These are phyloP conservation scores for Scalopus aquaticus DNA, from an alignment of 2,113 vertebrate genomes.

Conservation along the genomic window DNA sequence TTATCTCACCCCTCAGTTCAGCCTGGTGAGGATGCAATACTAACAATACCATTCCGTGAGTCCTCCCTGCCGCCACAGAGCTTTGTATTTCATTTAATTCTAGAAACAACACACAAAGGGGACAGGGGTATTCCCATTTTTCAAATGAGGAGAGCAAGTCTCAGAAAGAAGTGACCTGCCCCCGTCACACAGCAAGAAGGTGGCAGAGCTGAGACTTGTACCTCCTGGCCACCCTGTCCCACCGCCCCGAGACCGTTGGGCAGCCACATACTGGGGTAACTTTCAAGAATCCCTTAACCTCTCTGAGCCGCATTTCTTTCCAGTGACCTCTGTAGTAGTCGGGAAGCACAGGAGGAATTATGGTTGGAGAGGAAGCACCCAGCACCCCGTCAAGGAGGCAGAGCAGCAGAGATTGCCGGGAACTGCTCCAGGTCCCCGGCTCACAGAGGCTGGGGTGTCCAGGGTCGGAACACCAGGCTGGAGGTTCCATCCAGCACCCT, in stretches of 20 bases:
- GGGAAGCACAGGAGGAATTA: not conserved
- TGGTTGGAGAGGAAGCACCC: not conserved
- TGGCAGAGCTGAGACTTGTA: not conserved
- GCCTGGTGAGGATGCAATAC: too few species aligned
- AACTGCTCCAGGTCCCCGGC: rapidly evolving
- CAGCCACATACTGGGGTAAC: not conserved
- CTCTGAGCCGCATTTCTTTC: not conserved
- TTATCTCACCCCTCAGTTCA: not conserved
- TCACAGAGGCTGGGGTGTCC: rapidly evolving
- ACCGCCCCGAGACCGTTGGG: not conserved
- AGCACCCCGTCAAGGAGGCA: not conserved
- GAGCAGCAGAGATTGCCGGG: not conserved
- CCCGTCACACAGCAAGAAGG: not conserved
- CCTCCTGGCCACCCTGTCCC: not conserved
- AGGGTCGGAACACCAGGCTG: rapidly evolving
- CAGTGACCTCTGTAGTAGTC: not conserved
- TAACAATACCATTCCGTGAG: rapidly evolving
- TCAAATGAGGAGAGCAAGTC: not conserved
- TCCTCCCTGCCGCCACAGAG: not conserved
- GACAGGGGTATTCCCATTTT: not conserved
- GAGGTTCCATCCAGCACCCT: rapidly evolving
- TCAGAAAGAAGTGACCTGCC: not conserved
- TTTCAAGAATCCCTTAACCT: not conserved
- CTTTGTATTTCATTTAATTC: not conserved
- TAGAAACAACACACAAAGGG: not conserved